These are phyloP conservation scores for Lepidurus couesii DNA, from an alignment of 1,140 invertebrate species.

Conservation along the genomic window DNA sequence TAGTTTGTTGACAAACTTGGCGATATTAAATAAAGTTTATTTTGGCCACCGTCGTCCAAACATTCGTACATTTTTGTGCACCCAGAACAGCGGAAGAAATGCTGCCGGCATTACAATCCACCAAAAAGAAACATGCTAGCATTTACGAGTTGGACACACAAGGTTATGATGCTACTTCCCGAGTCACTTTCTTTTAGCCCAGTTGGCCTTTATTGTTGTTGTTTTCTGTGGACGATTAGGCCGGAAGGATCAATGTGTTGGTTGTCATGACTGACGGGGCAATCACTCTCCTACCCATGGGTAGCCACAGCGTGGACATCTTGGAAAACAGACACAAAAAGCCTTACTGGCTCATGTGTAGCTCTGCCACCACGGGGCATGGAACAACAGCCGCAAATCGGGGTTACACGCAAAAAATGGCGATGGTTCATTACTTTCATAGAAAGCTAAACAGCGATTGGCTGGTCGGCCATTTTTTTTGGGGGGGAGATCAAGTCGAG, in stretches of 20 bases:
- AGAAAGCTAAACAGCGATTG: slow-evolving; percentile 14
- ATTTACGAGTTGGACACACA: background rate
- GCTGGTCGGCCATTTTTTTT: background rate
- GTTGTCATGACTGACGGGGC: background rate
- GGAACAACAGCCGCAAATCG: no score
- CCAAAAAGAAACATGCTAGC: no score
- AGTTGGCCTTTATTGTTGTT: background rate
- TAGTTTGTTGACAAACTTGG: no score
- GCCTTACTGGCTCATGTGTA: no score
- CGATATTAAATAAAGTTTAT: no score
- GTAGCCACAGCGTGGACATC: background rate
- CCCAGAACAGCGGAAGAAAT: no score
- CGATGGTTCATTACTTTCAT: slow-evolving; percentile 1
- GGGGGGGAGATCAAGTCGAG: background rate
- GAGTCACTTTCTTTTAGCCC: no score
- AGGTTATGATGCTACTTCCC: background rate
- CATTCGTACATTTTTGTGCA: no score
- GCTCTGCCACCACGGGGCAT: no score
- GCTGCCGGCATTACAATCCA: no score
- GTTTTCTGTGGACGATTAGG: background rate
- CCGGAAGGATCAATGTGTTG: slow-evolving; percentile 17
- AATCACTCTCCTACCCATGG: background rate
- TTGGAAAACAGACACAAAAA: no score
- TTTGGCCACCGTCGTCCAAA: no score
- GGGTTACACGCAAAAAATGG: background rate